Conservation (phyloP, 1,140 invertebrate genomes). For the Agraylea sexmaculata region DNA sequence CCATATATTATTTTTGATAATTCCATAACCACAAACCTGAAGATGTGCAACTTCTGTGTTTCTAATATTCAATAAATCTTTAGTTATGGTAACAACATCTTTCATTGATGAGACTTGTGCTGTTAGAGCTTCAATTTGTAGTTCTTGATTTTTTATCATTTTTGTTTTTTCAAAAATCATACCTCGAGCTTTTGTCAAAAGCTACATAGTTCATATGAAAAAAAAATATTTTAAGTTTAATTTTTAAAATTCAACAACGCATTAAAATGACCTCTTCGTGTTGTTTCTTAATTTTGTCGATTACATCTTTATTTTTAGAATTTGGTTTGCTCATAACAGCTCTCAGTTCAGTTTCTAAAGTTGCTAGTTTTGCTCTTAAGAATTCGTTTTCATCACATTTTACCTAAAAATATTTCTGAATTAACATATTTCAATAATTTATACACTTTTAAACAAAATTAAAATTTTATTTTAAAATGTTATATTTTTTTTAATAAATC, state of each 20-base stretch:
- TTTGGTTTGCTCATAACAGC: constrained; percentile 34
- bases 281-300: constrained; percentile 37
- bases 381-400: constrained; percentile 37
- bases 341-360: constrained; percentile 35
- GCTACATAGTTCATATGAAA: constrained; percentile 19
- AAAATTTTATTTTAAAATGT: too few species aligned
- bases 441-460: too few species aligned
- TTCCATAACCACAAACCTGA: constrained; percentile 39
- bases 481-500: too few species aligned
- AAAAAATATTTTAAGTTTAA: constrained; percentile 1
- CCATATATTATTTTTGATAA: background rate
- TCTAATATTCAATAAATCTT: constrained; percentile 61
- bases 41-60: constrained; percentile 66
- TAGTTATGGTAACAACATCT: constrained; percentile 64
- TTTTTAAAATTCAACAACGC: constrained; percentile 3
- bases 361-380: constrained; percentile 32
- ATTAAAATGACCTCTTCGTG: constrained; percentile 32
- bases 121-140: constrained; percentile 56
- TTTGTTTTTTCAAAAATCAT: constrained; percentile 58
- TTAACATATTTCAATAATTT: too few species aligned
- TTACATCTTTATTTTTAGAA: constrained; percentile 38
- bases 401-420: constrained; percentile 30
- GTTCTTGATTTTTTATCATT: constrained; percentile 59
- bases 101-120: constrained; percentile 60
- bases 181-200: constrained; percentile 47